Conservation (phyloP, 64 coral and sea anemone genomes). For the Porites australiensis region DNA sequence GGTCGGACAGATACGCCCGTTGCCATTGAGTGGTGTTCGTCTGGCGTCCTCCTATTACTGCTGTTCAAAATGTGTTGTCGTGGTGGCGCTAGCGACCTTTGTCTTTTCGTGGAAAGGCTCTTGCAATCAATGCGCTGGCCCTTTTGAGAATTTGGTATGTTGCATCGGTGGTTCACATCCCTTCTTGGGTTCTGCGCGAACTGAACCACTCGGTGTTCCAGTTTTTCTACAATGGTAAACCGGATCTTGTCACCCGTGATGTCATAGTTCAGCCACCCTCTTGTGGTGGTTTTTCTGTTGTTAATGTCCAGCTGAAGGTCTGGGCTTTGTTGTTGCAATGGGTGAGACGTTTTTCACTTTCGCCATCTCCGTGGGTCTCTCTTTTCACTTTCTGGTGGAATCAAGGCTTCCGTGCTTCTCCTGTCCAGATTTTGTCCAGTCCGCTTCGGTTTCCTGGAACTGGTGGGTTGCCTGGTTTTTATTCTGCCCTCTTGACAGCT, state of each 20-base stretch:
- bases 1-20: slow-evolving; percentile 39
- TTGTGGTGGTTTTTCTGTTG: slow-evolving; percentile 22
- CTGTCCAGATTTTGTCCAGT: no score
- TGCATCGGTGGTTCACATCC: background rate
- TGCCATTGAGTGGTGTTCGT: slow-evolving; percentile 1
- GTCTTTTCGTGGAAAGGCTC: background rate
- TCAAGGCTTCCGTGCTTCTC: no score
- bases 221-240: slow-evolving; percentile 57
- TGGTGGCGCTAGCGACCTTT: background rate
- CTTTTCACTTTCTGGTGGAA: background rate
- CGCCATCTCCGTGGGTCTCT: background rate
- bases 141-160: background rate
- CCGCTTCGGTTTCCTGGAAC: no score
- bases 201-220: background rate
- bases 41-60: background rate
- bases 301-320: background rate
- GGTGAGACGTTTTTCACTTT: background rate
- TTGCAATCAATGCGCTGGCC: background rate
- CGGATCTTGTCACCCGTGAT: background rate
- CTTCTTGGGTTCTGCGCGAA: background rate
- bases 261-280: background rate
- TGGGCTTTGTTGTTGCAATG: slow-evolving; percentile 29
- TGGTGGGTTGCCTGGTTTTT: no score
- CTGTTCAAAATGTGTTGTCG: background rate
- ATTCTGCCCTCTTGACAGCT: no score